A percentile compares a stretch with the other conserved stretches of the same genome.
Conservation (phyloP, 2,113 vertebrate species). For the Corapipo altera region DNA sequence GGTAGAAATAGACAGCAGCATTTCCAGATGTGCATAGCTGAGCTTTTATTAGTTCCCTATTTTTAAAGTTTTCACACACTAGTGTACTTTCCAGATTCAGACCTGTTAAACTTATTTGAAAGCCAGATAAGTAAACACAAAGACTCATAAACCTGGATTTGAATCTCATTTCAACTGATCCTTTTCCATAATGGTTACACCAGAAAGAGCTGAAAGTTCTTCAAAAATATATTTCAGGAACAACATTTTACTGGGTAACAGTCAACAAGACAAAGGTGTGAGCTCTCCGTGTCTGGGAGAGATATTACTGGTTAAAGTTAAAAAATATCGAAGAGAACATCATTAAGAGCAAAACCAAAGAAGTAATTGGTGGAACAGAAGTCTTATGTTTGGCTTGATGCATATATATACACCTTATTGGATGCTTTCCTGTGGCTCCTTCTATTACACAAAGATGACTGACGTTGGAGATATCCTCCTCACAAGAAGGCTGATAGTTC, state of each 20-base stretch:
- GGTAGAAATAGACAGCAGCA: neutral
- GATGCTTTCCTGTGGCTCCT: neutral
- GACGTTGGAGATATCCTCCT: neutral
- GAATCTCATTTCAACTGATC: neutral
- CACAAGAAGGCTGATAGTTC: neutral
- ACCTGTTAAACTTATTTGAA: neutral
- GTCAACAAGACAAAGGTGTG: neutral
- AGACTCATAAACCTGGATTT: neutral
- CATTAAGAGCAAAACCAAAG: neutral
- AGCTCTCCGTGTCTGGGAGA: neutral
- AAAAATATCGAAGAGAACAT: neutral
- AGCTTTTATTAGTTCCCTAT: neutral
- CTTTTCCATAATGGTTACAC: neutral
- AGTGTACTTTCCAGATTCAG: neutral
- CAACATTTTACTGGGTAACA: neutral
- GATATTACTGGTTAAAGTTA: neutral
- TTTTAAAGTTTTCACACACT: neutral
- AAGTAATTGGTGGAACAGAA: neutral
- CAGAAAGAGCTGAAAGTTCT: neutral
- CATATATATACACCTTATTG: accelerated
- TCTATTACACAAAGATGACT: neutral
- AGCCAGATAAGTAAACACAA: neutral
- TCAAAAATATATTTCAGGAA: neutral
- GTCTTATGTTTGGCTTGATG: neutral
- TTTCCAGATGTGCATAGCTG: neutral